Base-by-base conservation (phyloP, 2,888 invertebrate genomes). In the Troglohyphantes excavatus region DNA sequence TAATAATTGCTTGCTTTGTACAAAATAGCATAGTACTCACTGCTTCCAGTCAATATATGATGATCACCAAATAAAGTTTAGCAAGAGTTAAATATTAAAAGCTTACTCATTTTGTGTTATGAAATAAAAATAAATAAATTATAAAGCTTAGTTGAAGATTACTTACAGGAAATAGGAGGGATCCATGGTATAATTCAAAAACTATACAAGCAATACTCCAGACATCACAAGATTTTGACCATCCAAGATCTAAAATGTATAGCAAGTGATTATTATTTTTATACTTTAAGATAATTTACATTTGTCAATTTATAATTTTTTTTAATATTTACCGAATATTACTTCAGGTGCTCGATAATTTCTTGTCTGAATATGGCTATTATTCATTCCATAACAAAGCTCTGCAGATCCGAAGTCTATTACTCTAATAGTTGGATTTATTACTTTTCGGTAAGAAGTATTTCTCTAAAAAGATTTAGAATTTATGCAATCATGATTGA, bases 161-260 rank as follows among this genome's bases (percentile, higher is more conserved):
- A 78, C 78, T 65, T 26, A 78, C 78, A 0, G 39, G n/a, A 78
- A 78, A 78, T n/a, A 78, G 39, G 6, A 39, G n/a, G 23, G 21
- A 33, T 78, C 78, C 78, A 43, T 33, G 33, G 65, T 78, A 78
- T 26, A 78, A 43, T 78, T 78, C 78, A 43, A 78, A 78, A n/a
- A 78, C 13, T 43, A 78, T 78, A 23, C 78, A 78, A 26, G 63
- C 78, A 65, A 78, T 78, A n/a, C 78, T 78, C 78, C 78, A 78
- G 39, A 63, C 9, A 78, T 78, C 78, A 33, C 33, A 68, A n/a
- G 68, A 0, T 19, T n/a, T 33, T 33, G 68, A 68, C 78, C 78
- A 78, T 26, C 23, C 23, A 33, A 78, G 21, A 1, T 33, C 33
- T 68, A 68, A 33, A 33, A 65, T 19, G n/a, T n/a, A n/a, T n/a